Percentiles rank a stretch among this genome's conserved stretches.
These are phyloP conservation scores for Meleagris gallopavo DNA, from an alignment of 2,113 vertebrate genomes.

Conservation along the genomic window DNA sequence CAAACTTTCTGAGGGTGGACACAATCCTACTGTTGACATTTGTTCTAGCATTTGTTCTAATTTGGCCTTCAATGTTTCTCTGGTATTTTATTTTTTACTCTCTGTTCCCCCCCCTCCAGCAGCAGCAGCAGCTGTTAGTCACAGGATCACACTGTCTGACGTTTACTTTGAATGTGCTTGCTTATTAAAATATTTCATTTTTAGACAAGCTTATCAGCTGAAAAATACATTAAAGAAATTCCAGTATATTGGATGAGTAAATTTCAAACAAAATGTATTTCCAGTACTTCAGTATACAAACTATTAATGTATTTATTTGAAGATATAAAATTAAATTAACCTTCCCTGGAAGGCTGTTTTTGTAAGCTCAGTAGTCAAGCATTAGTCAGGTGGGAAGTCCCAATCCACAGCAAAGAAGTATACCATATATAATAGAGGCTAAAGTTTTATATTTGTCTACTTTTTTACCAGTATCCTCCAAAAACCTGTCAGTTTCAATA, in stretches of 20 bases:
- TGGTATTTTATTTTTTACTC: conserved; percentile 44
- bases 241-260: neutral
- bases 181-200: conserved; percentile 80
- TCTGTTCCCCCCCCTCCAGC: conserved; percentile 10
- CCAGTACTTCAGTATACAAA: neutral
- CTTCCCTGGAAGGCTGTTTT: neutral
- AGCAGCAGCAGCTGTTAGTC: conserved; percentile 78
- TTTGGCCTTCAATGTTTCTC: conserved; percentile 73
- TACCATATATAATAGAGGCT: neutral
- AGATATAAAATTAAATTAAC: conserved; percentile 9
- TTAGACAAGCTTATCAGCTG: conserved; percentile 75
- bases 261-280: neutral
- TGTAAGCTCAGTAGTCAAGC: neutral
- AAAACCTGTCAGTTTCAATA: neutral
- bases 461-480: neutral
- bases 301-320: conserved; percentile 11
- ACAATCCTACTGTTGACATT: too few relatives aligned
- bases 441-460: neutral
- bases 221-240: conserved; percentile 68
- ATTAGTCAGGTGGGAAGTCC: neutral
- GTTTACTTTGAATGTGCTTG: conserved; percentile 75
- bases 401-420: neutral
- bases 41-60: conserved; percentile 74
- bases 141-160: conserved; percentile 71
- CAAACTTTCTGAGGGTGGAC: too few relatives aligned